Evolutionary conservation across 2,113 vertebrate genomes (phyloP), one percentile per base, ranked within the genome.

Genomic region (Spea bombifrons): DNA sequence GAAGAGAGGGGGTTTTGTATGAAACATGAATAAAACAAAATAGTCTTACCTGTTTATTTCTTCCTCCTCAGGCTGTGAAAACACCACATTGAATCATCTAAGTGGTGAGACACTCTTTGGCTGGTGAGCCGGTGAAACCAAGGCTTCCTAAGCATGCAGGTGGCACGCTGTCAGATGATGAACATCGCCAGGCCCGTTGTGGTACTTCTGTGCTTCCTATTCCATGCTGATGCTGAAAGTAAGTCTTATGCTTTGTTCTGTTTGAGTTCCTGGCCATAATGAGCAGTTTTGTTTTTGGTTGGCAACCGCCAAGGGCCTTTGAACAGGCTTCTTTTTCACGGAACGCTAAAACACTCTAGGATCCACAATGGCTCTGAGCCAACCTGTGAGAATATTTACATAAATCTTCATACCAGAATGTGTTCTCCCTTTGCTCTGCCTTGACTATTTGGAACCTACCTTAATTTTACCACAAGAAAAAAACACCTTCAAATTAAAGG

Each of bases 81-180:
- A 92, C 83, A 90, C 89, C 92, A 92, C 92, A 88, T 92, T 92
- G 92, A 93, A 91, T 90, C 93, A 92, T 91, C 92, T 89, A 90
- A 93, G 87, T 82, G 84, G 88, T 90, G 89, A 93, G 89, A 92
- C 89, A 91, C 64, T 84, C 91, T 87, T 93, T 83, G 84, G 91
- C 90, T 89, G 89, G 89, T 87, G 91, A 94, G 94, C 93, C 94
- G 91, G 94, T 90, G 92, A 92, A 87, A 91, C 84, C 82, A 83
- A 93, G 92, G 92, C 92, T 91, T 91, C 91, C 87, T 92, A 93
- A 89, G 87, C 86, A 91, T 90, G 94, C 92, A 91, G 92, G 93
- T 93, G 93, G 93, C 93, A 92, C 92, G 89, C 92, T 94, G 91
- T 94, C 88, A 83, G 93, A 95, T 90, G 93, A 94, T 95, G 94